Evolutionary conservation across 1,140 invertebrate genomes (phyloP).

Genomic region (Micrasema minimum): DNA sequence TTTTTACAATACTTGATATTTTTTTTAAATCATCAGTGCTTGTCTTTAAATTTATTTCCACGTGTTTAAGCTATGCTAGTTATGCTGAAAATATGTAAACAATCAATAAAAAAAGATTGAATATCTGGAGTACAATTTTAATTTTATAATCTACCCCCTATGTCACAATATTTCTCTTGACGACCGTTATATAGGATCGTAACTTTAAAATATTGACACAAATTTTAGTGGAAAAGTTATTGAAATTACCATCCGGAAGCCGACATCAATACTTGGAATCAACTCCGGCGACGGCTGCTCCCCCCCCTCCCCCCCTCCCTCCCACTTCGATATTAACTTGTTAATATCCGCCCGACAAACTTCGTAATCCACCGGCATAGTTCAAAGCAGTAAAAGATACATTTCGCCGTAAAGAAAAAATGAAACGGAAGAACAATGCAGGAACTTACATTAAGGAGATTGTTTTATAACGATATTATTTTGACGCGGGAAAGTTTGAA

Average conservation of each 20-base stretch:
- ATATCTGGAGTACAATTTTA: no score
- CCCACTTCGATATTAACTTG: conserved; percentile 22
- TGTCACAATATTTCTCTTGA: not conserved
- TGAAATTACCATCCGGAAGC: conserved; percentile 36
- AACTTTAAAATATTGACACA: conserved; percentile 23
- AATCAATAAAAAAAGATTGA: no score
- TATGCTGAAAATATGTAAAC: no score
- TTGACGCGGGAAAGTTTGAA: conserved; percentile 28
- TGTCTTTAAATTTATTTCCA: no score
- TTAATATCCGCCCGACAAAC: conserved; percentile 31
- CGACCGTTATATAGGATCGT: conserved; percentile 3
- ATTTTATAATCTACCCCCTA: not conserved
- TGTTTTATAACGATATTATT: conserved; percentile 50
- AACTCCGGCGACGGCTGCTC: not conserved
- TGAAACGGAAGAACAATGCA: conserved; percentile 11
- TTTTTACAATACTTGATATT: no score
- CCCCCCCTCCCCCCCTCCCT: no score
- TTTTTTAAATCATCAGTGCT: no score
- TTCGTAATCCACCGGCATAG: conserved; percentile 28
- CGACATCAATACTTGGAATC: conserved; percentile 33
- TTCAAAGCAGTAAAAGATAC: conserved; percentile 26
- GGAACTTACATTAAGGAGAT: conserved; percentile 51
- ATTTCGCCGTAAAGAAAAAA: conserved; percentile 26
- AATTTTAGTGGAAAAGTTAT: conserved; percentile 25
- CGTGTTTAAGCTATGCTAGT: no score